phyloP scores from a whole-genome alignment of 2,888 invertebrate genomes.

The Smittia aterrima region DNA sequence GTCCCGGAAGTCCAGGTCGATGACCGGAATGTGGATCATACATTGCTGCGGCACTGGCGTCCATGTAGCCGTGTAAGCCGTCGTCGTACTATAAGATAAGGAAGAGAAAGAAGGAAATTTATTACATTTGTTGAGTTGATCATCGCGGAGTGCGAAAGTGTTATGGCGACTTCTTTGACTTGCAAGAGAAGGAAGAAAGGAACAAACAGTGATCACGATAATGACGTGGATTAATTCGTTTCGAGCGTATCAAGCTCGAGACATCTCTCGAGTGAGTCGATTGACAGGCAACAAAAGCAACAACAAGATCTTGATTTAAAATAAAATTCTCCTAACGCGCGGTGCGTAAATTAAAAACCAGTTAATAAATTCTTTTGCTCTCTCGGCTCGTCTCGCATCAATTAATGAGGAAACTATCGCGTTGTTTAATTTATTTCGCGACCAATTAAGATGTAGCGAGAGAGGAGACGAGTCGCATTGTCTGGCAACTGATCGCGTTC shows the following conservation, averaged over 20 bases:
- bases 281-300: not conserved
- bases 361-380: not conserved
- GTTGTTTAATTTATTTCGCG: not conserved
- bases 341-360: slow-evolving; percentile 16
- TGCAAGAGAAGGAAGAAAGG: not conserved
- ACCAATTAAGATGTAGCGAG: slow-evolving; percentile 18
- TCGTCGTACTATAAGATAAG: slow-evolving; percentile 82
- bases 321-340: not conserved
- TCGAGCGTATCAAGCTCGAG: not conserved
- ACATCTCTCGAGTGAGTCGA: not conserved
- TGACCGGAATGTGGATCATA: slow-evolving; percentile 75
- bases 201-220: not conserved
- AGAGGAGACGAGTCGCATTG: not conserved
- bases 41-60: slow-evolving; percentile 65
- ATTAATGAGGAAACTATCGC: slow-evolving; percentile 9
- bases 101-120: slow-evolving; percentile 41
- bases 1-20: slow-evolving; percentile 59
- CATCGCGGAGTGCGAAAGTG: not conserved
- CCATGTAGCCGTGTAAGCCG: slow-evolving; percentile 91
- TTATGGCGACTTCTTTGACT: no score
- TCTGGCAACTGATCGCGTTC: not conserved
- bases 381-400: not conserved
- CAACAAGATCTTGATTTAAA: not conserved
- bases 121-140: not conserved
- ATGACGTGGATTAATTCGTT: not conserved